Percentiles rank a stretch among this genome's conserved stretches.
Evolutionary conservation across 2,888 invertebrate species (phyloP).

Genomic region (Callyntrura guangdongensis): DNA sequence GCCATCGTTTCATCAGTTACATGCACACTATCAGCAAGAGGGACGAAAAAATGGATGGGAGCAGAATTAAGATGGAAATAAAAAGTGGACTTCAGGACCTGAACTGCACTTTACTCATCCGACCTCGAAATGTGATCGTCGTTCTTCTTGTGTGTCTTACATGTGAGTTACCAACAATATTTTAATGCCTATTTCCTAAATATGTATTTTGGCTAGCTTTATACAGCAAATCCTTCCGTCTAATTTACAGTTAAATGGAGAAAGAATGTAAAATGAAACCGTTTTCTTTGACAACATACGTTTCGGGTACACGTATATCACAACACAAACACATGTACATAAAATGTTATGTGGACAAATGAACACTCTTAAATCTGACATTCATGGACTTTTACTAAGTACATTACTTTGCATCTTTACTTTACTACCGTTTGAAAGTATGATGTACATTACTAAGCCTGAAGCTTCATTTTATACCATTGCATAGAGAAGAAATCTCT

Average conservation of each 20-base stretch:
- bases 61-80: constrained; percentile 9
- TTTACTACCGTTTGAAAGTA: too few species aligned
- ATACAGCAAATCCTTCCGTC: too few species aligned
- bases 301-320: not conserved
- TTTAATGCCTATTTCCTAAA: not conserved
- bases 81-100: not conserved
- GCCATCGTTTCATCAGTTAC: not conserved
- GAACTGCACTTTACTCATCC: not conserved
- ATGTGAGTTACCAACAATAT: constrained; percentile 18
- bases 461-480: too few species aligned
- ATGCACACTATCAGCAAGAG: not conserved
- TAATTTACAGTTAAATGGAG: not conserved
- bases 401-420: too few species aligned
- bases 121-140: not conserved
- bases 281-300: too few species aligned
- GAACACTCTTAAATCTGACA: too few species aligned
- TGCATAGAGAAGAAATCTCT: too few species aligned
- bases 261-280: not conserved
- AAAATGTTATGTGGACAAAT: too few species aligned
- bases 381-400: too few species aligned
- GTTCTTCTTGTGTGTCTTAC: constrained; percentile 19
- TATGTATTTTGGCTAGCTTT: not conserved
- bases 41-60: not conserved
- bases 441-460: too few species aligned
- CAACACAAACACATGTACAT: not conserved